These are phyloP conservation scores for Cantharis lateralis DNA, from an alignment of 2,888 invertebrate species.

Conservation along the genomic window DNA sequence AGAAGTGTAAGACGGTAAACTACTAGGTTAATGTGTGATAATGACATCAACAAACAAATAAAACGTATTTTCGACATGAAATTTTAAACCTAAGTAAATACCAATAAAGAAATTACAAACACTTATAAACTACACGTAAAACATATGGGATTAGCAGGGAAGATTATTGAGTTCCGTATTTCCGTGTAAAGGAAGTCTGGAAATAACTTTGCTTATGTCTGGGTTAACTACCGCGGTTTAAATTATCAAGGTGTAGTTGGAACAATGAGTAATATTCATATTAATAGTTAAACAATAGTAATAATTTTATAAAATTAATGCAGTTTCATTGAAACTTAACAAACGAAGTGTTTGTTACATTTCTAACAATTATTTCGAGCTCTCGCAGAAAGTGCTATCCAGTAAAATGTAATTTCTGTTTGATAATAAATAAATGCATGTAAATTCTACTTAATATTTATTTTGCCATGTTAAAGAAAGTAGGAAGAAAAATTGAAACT, in stretches of 20 bases:
- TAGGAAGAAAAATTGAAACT: neutral
- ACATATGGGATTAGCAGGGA: conserved; percentile 36
- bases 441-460: neutral
- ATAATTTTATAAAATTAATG: neutral
- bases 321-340: neutral
- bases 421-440: neutral
- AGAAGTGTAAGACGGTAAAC: neutral
- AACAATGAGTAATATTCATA: conserved; percentile 11
- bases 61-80: neutral
- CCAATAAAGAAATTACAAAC: conserved; percentile 20
- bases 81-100: conserved; percentile 11
- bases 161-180: conserved; percentile 24
- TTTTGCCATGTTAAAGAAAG: neutral
- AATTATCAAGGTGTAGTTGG: conserved; percentile 21
- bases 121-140: conserved; percentile 35
- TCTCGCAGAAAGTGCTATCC: neutral
- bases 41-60: neutral
- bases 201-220: conserved; percentile 17
- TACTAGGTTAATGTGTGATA: neutral
- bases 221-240: conserved; percentile 11
- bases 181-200: conserved; percentile 19
- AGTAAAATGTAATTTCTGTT: neutral
- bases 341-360: neutral
- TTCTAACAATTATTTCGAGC: neutral
- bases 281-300: neutral